Evolutionary conservation across 1,140 invertebrate genomes (phyloP), one percentile per base, ranked within the genome.

Genomic region (Colletes gigas): DNA sequence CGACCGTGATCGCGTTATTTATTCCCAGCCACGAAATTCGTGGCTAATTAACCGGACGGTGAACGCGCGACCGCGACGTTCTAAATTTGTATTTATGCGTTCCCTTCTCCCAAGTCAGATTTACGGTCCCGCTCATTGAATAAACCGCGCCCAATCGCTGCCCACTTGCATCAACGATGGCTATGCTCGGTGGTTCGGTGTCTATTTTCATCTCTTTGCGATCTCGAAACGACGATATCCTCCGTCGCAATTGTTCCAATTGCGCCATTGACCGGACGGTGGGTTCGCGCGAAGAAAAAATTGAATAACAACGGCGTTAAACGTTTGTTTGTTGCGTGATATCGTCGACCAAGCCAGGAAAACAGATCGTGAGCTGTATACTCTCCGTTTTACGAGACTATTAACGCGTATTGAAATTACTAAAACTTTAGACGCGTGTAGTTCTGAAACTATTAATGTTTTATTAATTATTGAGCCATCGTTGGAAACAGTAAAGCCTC

Each of bases 131-230:
- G 39, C 41, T 73, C 39, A 21, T 79, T n/a, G 69, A 73, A 73
- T 65, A 79, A 79, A 79, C 77, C 69, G 70, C 52, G 69, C 12
- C 77, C 77, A 41, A 73, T 79, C 77, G 77, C 70, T 19, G 47
- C 21, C 66, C 55, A 70, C 44, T 67, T n/a, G 44, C 44, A n/a
- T 47, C 17, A 21, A 19, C 54, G 17, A 55, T 17, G 54, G 14
- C 72, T 59, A 17, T 52, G 44, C 55, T 5, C 1, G 9, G 21
- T 47, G 41, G 3, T 50, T 19, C 44, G 17, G 1, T 14, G 50
- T 14, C 50, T 65, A 78, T 78, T 78, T 72, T 72, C 50, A 72
- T 78, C 50, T 30, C 19, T 3, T 17, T 41, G 62, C 75, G 21
- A 70, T 50, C 60, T 15, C 17, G 4, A 39, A 62, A 15, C 39